phyloP scores from a whole-genome alignment of 2,888 invertebrate genomes.

The Hypena proboscidalis region DNA sequence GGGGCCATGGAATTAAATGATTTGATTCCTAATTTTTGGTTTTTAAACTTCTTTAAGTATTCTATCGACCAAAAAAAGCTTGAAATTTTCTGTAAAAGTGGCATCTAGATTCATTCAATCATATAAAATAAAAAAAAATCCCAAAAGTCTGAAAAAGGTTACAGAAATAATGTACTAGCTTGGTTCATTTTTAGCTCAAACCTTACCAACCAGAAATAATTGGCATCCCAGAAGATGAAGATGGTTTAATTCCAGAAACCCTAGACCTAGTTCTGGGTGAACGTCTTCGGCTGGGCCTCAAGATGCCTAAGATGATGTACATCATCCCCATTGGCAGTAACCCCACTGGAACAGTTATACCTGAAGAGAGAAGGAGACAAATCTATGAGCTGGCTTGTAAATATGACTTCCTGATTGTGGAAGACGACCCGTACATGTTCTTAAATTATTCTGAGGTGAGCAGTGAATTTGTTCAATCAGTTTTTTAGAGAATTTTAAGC shows the following conservation, averaged over 20 bases:
- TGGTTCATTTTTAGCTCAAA: constrained; percentile 85
- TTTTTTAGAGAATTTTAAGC: no score
- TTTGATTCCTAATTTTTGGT: no score
- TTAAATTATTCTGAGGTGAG: constrained; percentile 88
- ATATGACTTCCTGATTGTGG: constrained; percentile 91
- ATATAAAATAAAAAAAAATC: no score
- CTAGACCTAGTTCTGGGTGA: constrained; percentile 84
- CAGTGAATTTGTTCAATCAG: no score
- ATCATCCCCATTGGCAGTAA: constrained; percentile 91
- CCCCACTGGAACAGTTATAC: constrained; percentile 89
- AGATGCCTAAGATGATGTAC: constrained; percentile 90
- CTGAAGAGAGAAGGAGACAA: constrained; percentile 87
- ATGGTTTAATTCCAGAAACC: constrained; percentile 87
- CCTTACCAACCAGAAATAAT: constrained; percentile 88
- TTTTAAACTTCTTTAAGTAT: no score
- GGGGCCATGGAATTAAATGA: no score
- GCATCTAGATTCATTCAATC: no score
- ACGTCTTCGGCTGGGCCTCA: constrained; percentile 66
- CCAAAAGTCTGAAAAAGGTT: no score
- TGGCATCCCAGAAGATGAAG: constrained; percentile 88
- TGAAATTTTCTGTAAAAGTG: no score
- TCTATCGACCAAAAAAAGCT: no score
- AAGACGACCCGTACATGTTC: constrained; percentile 94
- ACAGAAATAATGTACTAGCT: no score
- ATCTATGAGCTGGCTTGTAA: constrained; percentile 91